Conservation (phyloP, 92 coral and sea anemone genomes). For the Zoanthus solanderi region DNA sequence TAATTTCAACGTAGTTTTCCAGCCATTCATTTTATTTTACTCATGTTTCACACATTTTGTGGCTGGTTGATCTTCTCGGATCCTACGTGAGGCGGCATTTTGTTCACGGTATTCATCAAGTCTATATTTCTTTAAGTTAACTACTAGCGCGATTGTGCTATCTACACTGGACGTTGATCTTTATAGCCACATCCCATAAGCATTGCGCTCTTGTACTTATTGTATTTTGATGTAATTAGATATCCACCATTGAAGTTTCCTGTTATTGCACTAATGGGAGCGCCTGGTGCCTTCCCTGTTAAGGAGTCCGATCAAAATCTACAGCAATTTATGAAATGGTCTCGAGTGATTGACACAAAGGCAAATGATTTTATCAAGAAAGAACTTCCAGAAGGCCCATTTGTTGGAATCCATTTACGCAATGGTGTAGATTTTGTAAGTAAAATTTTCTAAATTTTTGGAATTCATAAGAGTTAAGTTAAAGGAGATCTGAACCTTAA, state of each 20-base stretch:
- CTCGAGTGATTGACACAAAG: slow-evolving; percentile 72
- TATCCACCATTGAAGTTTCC: slow-evolving; percentile 84
- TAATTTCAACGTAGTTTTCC: too few relatives aligned
- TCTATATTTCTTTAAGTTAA: too few relatives aligned
- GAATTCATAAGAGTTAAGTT: too few relatives aligned
- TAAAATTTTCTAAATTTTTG: background rate
- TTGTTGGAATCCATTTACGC: slow-evolving; percentile 95
- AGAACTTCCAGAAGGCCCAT: slow-evolving; percentile 83
- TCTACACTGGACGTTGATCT: too few relatives aligned
- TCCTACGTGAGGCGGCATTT: too few relatives aligned
- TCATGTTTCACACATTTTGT: too few relatives aligned
- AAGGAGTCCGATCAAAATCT: slow-evolving; percentile 74
- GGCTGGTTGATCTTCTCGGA: too few relatives aligned
- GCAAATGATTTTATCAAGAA: slow-evolving; percentile 74
- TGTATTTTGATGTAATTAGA: slow-evolving; percentile 31
- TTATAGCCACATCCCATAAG: too few relatives aligned
- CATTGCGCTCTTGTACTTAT: background rate
- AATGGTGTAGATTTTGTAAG: slow-evolving; percentile 97
- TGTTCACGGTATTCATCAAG: too few relatives aligned
- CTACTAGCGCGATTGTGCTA: too few relatives aligned
- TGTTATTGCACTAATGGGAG: slow-evolving; percentile 93
- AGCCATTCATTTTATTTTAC: too few relatives aligned
- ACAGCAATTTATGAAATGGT: slow-evolving; percentile 92
- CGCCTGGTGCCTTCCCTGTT: slow-evolving; percentile 95
- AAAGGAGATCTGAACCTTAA: too few relatives aligned